Base-by-base conservation (phyloP, 2,797 vertebrate species). In the Euthynnus affinis region DNA sequence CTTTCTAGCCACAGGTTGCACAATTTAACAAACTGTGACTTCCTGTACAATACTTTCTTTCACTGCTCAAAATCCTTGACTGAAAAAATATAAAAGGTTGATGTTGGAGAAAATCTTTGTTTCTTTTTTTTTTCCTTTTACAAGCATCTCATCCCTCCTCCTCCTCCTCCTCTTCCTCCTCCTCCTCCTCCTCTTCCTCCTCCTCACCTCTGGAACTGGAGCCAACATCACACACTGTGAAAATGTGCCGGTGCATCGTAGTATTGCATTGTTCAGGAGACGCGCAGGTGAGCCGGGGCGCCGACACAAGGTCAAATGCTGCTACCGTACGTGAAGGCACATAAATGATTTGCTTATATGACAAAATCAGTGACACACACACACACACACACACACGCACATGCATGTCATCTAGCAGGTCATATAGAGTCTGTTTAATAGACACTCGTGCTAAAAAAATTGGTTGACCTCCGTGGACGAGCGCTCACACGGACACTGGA, bases 371-470 rank as follows among this genome's bases (percentile, higher is more conserved):
- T n/a, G n/a, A n/a, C n/a, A n/a, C n/a, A n/a, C n/a, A n/a, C n/a
- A n/a, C n/a, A n/a, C n/a, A n/a, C n/a, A n/a, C n/a, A n/a, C n/a
- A n/a, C n/a, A n/a, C n/a, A n/a, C n/a, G n/a, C n/a, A n/a, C n/a
- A n/a, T n/a, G n/a, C 15, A 40, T 0, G 40, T 51, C 70, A 72
- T 65, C 56, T 18, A 49, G 18, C 29, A 1, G 71, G 82, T 88
- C 88, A 89, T 61, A 85, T 1, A 25, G 44, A 80, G 52, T 32
- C 32, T 8, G 57, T 74, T 86, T 88, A 92, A 89, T 76, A 86
- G 80, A 85, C 79, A 64, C 82, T 86, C 88, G 69, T 90, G 79
- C 55, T n/a, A n/a, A n/a, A n/a, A 84, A 86, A 71, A 92, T 87
- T 86, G 68, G 92, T 85, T 78, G 77, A 85, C 83, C 83, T 84